Evolutionary conservation across 2,113 vertebrate genomes (phyloP).

Genomic region (Lamprologus callipterus): DNA sequence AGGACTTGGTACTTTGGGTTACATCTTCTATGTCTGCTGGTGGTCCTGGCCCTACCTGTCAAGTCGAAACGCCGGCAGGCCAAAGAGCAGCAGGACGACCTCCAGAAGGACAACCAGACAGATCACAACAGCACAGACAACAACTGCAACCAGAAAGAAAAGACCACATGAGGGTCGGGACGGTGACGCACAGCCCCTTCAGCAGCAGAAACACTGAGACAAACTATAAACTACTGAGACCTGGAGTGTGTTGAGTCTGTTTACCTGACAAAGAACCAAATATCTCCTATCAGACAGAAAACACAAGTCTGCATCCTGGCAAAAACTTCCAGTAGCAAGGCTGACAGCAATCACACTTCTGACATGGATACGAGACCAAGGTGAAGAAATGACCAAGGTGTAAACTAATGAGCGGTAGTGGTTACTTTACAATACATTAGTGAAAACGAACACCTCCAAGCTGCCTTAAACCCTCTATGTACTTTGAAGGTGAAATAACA

Average conservation of each 20-base stretch:
- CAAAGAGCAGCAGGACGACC: constrained; percentile 60
- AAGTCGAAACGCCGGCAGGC: constrained; percentile 74
- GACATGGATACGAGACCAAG: constrained; percentile 26
- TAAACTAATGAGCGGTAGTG: constrained; percentile 33
- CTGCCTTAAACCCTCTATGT: constrained; percentile 96
- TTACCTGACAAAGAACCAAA: constrained; percentile 57
- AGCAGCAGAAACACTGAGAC: constrained; percentile 17
- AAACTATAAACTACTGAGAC: constrained; percentile 30
- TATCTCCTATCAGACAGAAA: constrained; percentile 39
- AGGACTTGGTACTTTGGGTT: constrained; percentile 93
- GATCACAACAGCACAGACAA: constrained; percentile 79
- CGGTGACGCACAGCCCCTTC: not conserved
- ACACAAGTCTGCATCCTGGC: constrained; percentile 28
- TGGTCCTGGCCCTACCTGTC: constrained; percentile 78
- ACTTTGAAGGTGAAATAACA: constrained; percentile 50
- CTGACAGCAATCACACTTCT: constrained; percentile 33
- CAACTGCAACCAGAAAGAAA: constrained; percentile 82
- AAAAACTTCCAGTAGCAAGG: constrained; percentile 53
- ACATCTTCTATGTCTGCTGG: constrained; percentile 80
- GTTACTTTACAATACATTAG: constrained; percentile 30
- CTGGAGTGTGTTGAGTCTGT: constrained; percentile 30
- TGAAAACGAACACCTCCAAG: constrained; percentile 61
- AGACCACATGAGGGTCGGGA: constrained; percentile 70
- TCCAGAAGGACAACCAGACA: constrained; percentile 43
- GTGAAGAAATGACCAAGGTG: constrained; percentile 23